These are phyloP conservation scores for Trichogramma dendrolimi DNA, from an alignment of 2,888 invertebrate genomes.

Conservation along the genomic window DNA sequence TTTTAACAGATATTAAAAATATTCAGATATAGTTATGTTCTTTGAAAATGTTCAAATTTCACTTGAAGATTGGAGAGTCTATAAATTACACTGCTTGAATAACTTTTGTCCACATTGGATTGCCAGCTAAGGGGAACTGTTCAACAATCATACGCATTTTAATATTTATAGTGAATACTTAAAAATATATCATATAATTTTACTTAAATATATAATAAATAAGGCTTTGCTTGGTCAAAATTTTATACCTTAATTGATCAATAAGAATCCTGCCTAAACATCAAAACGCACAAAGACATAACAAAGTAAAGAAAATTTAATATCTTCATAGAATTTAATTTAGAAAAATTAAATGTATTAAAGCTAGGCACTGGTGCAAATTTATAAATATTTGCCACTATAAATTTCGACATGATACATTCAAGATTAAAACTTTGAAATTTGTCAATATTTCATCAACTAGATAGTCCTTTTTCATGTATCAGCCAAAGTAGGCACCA, in stretches of 20 bases:
- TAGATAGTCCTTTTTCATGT: not conserved
- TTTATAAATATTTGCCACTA: too few relatives aligned
- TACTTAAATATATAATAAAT: too few relatives aligned
- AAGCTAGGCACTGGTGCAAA: too few relatives aligned
- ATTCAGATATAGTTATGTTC: not conserved
- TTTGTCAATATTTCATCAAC: too few relatives aligned
- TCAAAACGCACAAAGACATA: not conserved
- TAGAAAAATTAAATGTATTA: not conserved
- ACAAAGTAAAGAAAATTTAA: not conserved
- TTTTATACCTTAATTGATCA: not conserved
- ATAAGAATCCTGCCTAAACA: not conserved
- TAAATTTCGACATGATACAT: not conserved
- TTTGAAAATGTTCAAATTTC: not conserved
- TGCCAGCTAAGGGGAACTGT: not conserved
- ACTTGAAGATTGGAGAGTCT: not conserved
- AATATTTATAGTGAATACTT: too few relatives aligned
- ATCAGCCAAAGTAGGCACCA: conserved; percentile 72
- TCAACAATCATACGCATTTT: not conserved
- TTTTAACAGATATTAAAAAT: not conserved
- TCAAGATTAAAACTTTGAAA: too few relatives aligned
- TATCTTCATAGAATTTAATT: not conserved
- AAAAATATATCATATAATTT: too few relatives aligned
- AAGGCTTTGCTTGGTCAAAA: too few relatives aligned
- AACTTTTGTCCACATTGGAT: too few relatives aligned
- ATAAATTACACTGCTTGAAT: not conserved